phyloP scores from a whole-genome alignment of 2,797 vertebrate species.

The Megalops cyprinoides region DNA sequence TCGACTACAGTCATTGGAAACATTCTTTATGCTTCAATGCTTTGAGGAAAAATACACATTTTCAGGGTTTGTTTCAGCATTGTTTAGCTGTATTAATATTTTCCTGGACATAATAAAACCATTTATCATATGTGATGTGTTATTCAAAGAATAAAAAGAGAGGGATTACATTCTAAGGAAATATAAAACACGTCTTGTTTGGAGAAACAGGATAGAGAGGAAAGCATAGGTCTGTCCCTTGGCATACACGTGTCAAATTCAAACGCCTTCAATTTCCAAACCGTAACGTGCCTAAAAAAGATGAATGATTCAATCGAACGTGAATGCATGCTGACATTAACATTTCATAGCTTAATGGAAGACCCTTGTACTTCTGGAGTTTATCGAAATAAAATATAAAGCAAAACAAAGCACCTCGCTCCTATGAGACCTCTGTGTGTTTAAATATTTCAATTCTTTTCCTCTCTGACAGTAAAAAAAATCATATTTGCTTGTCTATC shows the following conservation, averaged over 20 bases:
- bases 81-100: not conserved
- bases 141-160: slow-evolving; percentile 25
- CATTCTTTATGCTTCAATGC: not conserved
- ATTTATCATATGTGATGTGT: not conserved
- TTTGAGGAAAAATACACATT: not conserved
- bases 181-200: slow-evolving; percentile 30
- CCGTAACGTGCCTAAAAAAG: slow-evolving; percentile 51
- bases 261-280: slow-evolving; percentile 44
- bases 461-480: slow-evolving; percentile 70
- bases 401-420: slow-evolving; percentile 70
- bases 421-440: slow-evolving; percentile 62
- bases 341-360: slow-evolving; percentile 70
- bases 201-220: not conserved
- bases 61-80: not conserved
- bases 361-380: slow-evolving; percentile 66
- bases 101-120: too few relatives aligned
- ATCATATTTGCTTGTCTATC: slow-evolving; percentile 71
- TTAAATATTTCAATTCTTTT: slow-evolving; percentile 76
- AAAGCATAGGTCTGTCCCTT: not conserved
- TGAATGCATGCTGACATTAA: slow-evolving; percentile 64
- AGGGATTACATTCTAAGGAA: slow-evolving; percentile 35
- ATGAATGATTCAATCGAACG: slow-evolving; percentile 47
- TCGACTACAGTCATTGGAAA: not conserved
- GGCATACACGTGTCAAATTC: slow-evolving; percentile 55
- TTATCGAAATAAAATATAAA: slow-evolving; percentile 73